Base-by-base conservation (phyloP, 2,797 vertebrate species). In the Decapterus maruadsi region DNA sequence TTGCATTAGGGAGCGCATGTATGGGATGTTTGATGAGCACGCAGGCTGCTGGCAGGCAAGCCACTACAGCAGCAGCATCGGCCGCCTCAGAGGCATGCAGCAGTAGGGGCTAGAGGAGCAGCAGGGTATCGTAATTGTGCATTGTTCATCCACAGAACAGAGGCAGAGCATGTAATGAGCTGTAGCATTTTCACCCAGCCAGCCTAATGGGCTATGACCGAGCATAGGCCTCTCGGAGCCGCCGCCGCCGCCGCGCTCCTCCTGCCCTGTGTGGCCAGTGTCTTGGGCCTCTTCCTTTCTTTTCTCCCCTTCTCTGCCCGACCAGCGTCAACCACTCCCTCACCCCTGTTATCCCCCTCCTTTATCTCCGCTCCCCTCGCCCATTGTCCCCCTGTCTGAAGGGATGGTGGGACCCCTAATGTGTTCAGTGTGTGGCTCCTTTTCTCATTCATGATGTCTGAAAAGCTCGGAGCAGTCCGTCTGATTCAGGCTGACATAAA, bases 81-180 rank as follows among this genome's bases (percentile, higher is more conserved):
- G 77, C 77, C 76, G 87, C 87, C 91, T 93, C 85, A 83, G 90
- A 90, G 89, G 79, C 84, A 80, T 87, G 81, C 89, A 81, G 89
- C 82, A 84, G 85, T 75, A 80, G 78, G 78, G 78, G 76, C 80
- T 92, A 12, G 79, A 86, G 88, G 90, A 94, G 91, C 92, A 91
- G 94, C 93, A 83, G 94, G 93, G 89, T 82, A 84, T 88, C 73
- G 84, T 95, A 94, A 95, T 95, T 94, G 95, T 90, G 93, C 94
- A 94, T 95, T 95, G 94, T 95, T 95, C 92, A 93, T 93, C 93
- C 90, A 87, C 91, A 94, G 91, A 94, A 93, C 94, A 93, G 92
- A 95, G 93, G 93, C 93, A 93, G 90, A 93, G 92, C 93, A 93
- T 94, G 94, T 95, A 96, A 96, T 95, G 93, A 95, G 94, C 93